Evolutionary conservation across 1,140 invertebrate species (phyloP), one percentile per base, ranked within the genome.

Genomic region (Saccostrea echinata): DNA sequence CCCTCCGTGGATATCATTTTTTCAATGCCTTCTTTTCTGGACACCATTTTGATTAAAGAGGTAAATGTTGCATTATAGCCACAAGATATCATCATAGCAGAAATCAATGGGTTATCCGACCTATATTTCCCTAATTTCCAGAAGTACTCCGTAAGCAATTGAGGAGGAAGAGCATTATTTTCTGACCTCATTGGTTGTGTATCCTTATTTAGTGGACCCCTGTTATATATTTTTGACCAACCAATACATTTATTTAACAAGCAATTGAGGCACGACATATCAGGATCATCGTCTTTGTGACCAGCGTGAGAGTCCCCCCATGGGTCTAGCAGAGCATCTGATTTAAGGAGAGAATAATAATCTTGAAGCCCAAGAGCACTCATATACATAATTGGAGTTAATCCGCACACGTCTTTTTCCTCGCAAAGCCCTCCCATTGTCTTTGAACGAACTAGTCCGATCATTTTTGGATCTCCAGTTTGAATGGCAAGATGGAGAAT

Each of bases 401-500:
- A 51, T n/a, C 71, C 71, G 33, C 30, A 53, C 1, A 24, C 53
- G 85, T 86, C 85, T n/a, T 86, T 71, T 30, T 55, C 71, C n/a
- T 52, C 51, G 8, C 35, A 83, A 51, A 83, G 43, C n/a, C 30
- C 33, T 52, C 81, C 81, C 9, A 12, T 8, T 53, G 35, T 53
- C 35, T 83, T 83, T 52, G 81, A 53, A 16, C 24, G 12, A 51
- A 83, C 51, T 21, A 83, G 35, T 53, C 52, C 81, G 21, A 83
- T 83, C 81, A 83, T 53, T 52, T 83, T 51, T 24, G 35, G 81
- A 53, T 53, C 35, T 83, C 16, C 52, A 3, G 86, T 82, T 3
- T 87, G 55, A 18, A 82, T 30, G n/a, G 86, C 86, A 43, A 87
- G 27, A 64, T 87, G 86, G 53, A 87, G 80, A 61, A 87, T 83